These are phyloP conservation scores for Phortica magna DNA, from an alignment of 2,888 invertebrate genomes.

Conservation along the genomic window DNA sequence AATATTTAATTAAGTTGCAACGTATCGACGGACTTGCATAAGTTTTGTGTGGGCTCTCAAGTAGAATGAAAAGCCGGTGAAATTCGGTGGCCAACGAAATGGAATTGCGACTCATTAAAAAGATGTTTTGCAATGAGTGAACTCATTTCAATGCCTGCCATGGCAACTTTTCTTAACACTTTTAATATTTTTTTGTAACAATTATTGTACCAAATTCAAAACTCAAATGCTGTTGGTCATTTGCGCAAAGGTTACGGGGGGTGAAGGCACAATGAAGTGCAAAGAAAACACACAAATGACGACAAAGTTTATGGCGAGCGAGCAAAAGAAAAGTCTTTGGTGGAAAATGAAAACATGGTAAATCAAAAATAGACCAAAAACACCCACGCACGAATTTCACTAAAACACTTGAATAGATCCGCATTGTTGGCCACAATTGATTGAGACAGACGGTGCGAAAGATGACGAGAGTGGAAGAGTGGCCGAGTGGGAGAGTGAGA, in stretches of 20 bases:
- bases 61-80: not conserved
- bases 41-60: not conserved
- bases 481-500: not conserved
- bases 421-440: conserved; percentile 15
- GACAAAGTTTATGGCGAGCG: not conserved
- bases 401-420: conserved; percentile 50
- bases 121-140: not conserved
- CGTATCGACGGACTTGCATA: not conserved
- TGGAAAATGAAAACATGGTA: conserved; percentile 54
- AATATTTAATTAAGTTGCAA: not conserved
- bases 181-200: not conserved
- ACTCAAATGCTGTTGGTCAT: conserved; percentile 23
- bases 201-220: conserved; percentile 15
- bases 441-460: not conserved
- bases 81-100: no score
- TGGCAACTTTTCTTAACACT: no score
- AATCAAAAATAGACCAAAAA: conserved; percentile 41
- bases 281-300: conserved; percentile 34
- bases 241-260: not conserved
- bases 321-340: conserved; percentile 46
- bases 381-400: conserved; percentile 57
- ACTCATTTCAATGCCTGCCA: no score
- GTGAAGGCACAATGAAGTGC: not conserved
- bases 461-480: not conserved
- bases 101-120: no score